Base-by-base conservation (phyloP, 2,888 invertebrate genomes). In the Sympetrum striolatum region DNA sequence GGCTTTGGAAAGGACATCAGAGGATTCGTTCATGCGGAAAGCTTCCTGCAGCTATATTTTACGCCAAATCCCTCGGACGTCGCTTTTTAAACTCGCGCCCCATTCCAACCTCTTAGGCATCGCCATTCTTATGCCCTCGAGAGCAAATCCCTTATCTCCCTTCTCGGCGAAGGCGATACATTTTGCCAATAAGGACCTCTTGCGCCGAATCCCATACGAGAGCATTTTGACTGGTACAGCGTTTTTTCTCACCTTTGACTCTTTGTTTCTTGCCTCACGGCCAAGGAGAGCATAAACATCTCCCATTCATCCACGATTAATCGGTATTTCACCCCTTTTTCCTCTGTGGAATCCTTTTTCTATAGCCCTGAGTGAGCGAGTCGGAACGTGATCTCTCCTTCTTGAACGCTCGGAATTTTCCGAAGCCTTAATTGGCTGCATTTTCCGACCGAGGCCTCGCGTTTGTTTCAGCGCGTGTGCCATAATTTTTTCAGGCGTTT, bases 11-110 rank as follows among this genome's bases (percentile, higher is more conserved):
- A 60, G 86, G 86, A 64, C 86, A 86, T 37, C 86, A 86, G 60
- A 86, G 60, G 86, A 37, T 37, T 86, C 86, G 37, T 48, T 86
- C 86, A 60, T 37, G 86, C 86, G 86, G 86, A 86, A 86, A 86
- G 86, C 86, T 86, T 86, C 60, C 86, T 86, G 86, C 86, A 86
- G 86, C 35, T 64, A 86, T 86, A 86, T 86, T 86, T 86, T 39
- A 86, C 86, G 86, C 86, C 86, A 37, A 86, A 37, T 86, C 86
- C 86, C 37, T n/a, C 39, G 58, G 86, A 86, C 60, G 60, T 37
- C 73, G 73, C 31, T 18, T 73, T 73, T 73, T 4, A 73, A 25
- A 73, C 64, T 64, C 64, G 25, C 64, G 25, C 64, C 64, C n/a
- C 64, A 64, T 73, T 25, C 73, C 25, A 14, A 53, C 53, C 53